phyloP scores from a whole-genome alignment of 2,888 invertebrate species.

The Acronicta psi region DNA sequence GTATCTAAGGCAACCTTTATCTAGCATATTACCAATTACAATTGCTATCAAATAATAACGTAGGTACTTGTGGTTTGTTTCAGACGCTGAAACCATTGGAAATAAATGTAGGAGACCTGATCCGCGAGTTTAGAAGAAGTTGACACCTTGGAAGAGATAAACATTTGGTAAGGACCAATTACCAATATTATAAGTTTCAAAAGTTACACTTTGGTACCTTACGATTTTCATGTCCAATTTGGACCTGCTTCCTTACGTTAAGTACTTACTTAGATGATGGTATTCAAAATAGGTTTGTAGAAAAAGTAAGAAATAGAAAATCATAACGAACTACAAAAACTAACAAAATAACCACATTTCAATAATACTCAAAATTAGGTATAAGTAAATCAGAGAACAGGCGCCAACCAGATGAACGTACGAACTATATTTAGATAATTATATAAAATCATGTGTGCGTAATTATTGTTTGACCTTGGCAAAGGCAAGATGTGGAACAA shows the following conservation, averaged over 20 bases:
- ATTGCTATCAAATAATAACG: too few species aligned
- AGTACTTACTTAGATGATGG: too few species aligned
- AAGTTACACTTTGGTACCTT: too few species aligned
- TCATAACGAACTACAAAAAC: background rate
- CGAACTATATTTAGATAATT: constrained; percentile 60
- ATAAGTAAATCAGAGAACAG: constrained; percentile 47
- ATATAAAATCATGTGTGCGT: constrained; percentile 57
- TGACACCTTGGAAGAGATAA: constrained; percentile 19
- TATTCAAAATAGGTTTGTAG: too few species aligned
- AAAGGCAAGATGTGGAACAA: constrained; percentile 68
- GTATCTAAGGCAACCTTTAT: too few species aligned
- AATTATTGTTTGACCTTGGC: constrained; percentile 69
- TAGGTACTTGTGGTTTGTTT: constrained; percentile 31
- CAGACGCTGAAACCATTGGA: constrained; percentile 17
- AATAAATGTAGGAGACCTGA: background rate
- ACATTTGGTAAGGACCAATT: constrained; percentile 31
- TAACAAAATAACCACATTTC: constrained; percentile 9
- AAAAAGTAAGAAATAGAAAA: too few species aligned
- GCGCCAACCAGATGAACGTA: constrained; percentile 53
- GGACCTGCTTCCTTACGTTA: too few species aligned
- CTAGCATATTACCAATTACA: too few species aligned
- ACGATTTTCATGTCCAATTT: too few species aligned
- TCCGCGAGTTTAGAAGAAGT: background rate
- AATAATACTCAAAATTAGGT: constrained; percentile 24
- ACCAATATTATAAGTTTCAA: background rate